phyloP scores from a whole-genome alignment of 2,888 invertebrate genomes.

The Ennomos quercinarius region DNA sequence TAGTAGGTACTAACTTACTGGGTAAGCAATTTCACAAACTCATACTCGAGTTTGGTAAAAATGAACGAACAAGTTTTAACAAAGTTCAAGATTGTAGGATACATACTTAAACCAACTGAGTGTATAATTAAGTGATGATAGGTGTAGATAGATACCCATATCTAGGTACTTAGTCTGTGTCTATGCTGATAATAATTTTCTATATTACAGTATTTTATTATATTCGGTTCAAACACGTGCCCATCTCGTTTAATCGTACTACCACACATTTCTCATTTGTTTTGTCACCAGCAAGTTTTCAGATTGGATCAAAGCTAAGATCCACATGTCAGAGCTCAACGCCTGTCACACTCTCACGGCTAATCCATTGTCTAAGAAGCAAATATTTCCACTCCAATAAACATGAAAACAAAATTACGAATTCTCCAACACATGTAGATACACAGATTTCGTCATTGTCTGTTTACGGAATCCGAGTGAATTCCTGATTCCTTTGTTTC shows the following conservation, averaged over 20 bases:
- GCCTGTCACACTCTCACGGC: slow-evolving; percentile 1
- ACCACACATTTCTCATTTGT: not conserved
- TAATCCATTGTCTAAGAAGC: slow-evolving; percentile 20
- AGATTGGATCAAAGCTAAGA: slow-evolving; percentile 1
- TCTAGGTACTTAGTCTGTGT: too few species aligned
- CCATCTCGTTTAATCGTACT: not conserved
- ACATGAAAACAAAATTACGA: slow-evolving; percentile 26
- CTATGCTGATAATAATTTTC: too few species aligned
- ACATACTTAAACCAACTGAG: too few species aligned
- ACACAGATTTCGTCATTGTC: slow-evolving; percentile 24
- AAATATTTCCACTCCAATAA: slow-evolving; percentile 15
- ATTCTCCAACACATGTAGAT: slow-evolving; percentile 18
- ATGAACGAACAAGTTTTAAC: too few species aligned
- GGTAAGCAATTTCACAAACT: too few species aligned
- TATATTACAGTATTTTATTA: too few species aligned
- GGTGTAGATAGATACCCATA: too few species aligned
- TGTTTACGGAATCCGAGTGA: slow-evolving; percentile 20
- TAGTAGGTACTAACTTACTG: too few species aligned
- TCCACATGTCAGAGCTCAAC: slow-evolving; percentile 11
- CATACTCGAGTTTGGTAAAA: too few species aligned
- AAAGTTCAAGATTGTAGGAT: too few species aligned
- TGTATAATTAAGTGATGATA: too few species aligned
- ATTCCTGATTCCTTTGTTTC: slow-evolving; percentile 28
- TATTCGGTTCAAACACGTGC: not conserved
- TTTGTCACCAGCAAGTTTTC: not conserved